Base-by-base conservation (phyloP, 1,140 invertebrate species). In the Pogonomyrmex californicus region DNA sequence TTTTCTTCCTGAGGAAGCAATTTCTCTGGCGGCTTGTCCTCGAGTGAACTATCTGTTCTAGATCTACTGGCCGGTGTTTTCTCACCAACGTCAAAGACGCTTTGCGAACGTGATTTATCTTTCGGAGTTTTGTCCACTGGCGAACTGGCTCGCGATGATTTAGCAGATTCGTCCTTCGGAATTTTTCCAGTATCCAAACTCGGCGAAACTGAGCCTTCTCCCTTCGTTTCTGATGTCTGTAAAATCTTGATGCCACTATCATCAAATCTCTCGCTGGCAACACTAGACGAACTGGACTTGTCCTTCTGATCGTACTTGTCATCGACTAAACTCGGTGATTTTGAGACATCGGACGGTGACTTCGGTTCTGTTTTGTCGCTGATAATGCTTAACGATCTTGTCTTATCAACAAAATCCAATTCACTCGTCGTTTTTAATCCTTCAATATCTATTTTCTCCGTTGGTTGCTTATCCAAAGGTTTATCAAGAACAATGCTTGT, bases 101-200 rank as follows among this genome's bases (percentile, higher is more conserved):
- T 95, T 1, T 94, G 93, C 0, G 94, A 94, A 63, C 94, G 90
- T 14, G 94, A 95, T 78, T 92, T 79, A 77, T 94, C 93, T 63
- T 91, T 93, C 1, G 93, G 88, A 9, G 90, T 86, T 78, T 88
- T 91, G 0, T 89, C 87, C 63, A 91, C 86, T 14, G 86, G 83
- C 12, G 85, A 86, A 79, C 63, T 60, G 14, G 78, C 78, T 44
- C 38, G 38, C 9, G 82, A 75, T 9, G 49, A 78, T 49, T 86
- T 86, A 30, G 65, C 65, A 14, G 65, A 82, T 71, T 47, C 78
- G 7, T 44, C 14, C 7, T 68, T 88, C 36, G 87, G 60, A 0
- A 36, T 38, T 23, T 79, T 78, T 62, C 10, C 51, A 0, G 14
- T 36, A 0, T 65, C 60, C 4, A 49, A 9, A 47, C 38, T 38